Evolutionary conservation across 2,797 vertebrate genomes (phyloP), one percentile per base, ranked within the genome.

Genomic region (Eulemur coronatus): DNA sequence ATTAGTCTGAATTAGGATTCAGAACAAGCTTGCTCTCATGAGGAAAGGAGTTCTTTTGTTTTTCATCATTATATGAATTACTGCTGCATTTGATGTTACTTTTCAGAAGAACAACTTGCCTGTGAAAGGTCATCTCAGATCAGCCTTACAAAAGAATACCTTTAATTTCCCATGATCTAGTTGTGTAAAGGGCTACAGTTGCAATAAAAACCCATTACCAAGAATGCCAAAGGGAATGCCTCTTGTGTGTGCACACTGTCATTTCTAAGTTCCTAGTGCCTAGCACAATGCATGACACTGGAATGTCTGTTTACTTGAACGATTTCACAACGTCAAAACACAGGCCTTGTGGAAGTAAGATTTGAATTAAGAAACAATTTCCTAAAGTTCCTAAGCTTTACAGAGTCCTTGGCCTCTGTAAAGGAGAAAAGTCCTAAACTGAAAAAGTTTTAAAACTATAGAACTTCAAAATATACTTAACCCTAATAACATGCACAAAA

Each of bases 121-220:
- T 91, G 88, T 96, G 92, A 96, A 95, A 96, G 67, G 85, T 96
- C 88, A 89, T 96, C 96, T 97, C 69, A 94, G 46, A 86, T 85
- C 50, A 91, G 30, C 22, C 22, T 96, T 92, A 80, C 43, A 69
- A 94, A 95, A 93, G 80, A 92, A 61, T 41, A 57, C 79, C 61
- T 78, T 65, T 93, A 87, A 88, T 82, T 91, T 86, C 33, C 67
- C 75, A 80, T 43, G 63, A 95, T 46, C 57, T 88, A 46, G 14
- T 92, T 85, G 12, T 76, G 38, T 72, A 81, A 59, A 50, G 15
- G 18, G 14, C 52, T 87, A 24, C 61, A 89, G 80, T 82, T 73
- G 61, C n/a, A 48, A 76, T 59, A 69, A 95, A 85, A 95, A n/a
- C 57, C 11, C n/a, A 79, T 59, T n/a, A 11, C 38, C 15, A 28